Evolutionary conservation across 1,140 invertebrate species (phyloP).

Genomic region (Micrasema minimum): DNA sequence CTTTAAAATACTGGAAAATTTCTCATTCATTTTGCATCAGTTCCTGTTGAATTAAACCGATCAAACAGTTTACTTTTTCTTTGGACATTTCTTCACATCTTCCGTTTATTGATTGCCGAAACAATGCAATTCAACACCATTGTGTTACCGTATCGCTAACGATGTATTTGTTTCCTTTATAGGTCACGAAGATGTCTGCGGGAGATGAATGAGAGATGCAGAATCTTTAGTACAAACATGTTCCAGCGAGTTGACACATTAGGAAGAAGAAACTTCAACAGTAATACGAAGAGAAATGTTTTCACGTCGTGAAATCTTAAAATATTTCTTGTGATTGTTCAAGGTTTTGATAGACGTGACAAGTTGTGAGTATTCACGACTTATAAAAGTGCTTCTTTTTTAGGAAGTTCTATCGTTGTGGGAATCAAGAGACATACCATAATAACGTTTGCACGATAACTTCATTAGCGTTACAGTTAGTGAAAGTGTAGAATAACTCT

Average conservation of each 20-base stretch:
- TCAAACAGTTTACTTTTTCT: not conserved
- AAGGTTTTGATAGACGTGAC: constrained; percentile 9
- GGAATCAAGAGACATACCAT: too few relatives aligned
- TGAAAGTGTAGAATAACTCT: constrained; percentile 12
- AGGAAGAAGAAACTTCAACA: constrained; percentile 8
- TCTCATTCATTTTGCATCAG: too few relatives aligned
- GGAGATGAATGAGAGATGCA: constrained; percentile 24
- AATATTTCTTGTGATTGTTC: not conserved
- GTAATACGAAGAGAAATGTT: not conserved
- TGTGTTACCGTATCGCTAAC: constrained; percentile 22
- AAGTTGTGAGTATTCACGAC: not conserved
- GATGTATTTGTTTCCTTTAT: constrained; percentile 37
- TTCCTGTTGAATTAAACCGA: too few relatives aligned
- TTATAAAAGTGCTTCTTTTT: too few relatives aligned
- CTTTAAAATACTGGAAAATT: too few relatives aligned
- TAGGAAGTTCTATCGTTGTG: too few relatives aligned
- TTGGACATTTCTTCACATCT: not conserved
- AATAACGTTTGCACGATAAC: too few relatives aligned
- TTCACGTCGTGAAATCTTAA: constrained; percentile 4
- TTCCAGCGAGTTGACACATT: constrained; percentile 7
- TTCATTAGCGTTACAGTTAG: not conserved
- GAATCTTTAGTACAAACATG: constrained; percentile 6
- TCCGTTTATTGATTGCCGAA: constrained; percentile 1
- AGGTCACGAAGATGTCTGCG: constrained; percentile 36
- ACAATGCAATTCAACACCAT: constrained; percentile 14